Evolutionary conservation across 2,797 vertebrate species (phyloP).

Genomic region (Chaetophractus vellerosus): DNA sequence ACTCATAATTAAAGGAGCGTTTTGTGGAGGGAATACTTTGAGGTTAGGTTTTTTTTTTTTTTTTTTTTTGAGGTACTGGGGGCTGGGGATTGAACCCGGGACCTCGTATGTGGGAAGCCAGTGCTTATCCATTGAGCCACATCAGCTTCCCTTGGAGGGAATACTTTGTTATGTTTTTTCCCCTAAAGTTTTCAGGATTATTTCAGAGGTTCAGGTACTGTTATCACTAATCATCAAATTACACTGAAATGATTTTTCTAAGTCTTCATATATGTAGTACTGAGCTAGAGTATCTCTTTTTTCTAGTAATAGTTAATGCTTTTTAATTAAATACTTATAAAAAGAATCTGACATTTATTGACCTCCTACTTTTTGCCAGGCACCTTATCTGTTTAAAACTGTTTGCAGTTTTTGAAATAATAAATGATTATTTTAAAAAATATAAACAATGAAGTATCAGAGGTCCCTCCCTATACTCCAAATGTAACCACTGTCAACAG

Average conservation of each 20-base stretch:
- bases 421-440: neutral
- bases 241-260: slow-evolving; percentile 35
- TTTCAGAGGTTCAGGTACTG: slow-evolving; percentile 15
- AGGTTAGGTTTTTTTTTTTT: no score
- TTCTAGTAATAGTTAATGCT: slow-evolving; percentile 59
- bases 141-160: no score
- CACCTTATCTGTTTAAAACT: slow-evolving; percentile 39
- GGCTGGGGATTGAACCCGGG: no score
- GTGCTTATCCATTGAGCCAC: no score
- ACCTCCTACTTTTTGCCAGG: neutral
- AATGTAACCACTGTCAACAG: neutral
- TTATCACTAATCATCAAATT: neutral
- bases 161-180: slow-evolving; percentile 10
- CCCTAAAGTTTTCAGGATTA: neutral
- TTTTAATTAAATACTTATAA: slow-evolving; percentile 42
- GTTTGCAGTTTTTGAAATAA: slow-evolving; percentile 43
- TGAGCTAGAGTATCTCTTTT: slow-evolving; percentile 26
- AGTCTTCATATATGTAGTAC: neutral
- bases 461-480: neutral
- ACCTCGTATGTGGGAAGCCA: no score
- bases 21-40: no score
- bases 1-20: neutral
- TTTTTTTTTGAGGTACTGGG: no score
- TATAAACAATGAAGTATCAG: neutral
- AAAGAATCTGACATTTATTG: neutral